Evolutionary conservation across 2,113 vertebrate species (phyloP), one percentile per base, ranked within the genome.

Genomic region (Macroglossus sobrinus): DNA sequence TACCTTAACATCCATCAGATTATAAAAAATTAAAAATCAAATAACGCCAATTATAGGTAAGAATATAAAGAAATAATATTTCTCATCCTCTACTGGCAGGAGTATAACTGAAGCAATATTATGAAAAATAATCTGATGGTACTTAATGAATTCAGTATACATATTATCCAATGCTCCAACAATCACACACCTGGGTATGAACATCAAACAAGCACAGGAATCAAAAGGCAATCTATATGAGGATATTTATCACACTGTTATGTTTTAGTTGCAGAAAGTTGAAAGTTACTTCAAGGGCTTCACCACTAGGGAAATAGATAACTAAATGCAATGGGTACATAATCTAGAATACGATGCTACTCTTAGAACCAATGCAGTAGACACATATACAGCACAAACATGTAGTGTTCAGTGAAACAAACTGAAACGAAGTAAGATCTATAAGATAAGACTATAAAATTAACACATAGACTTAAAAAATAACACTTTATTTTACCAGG

Each of bases 191-290:
- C 24, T 45, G 26, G 30, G 55, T 63, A 61, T 86, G 64, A 28
- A 15, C 12, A 79, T 71, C 45, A 80, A 33, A 92, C 33, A 14
- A 57, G 66, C 38, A 71, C 33, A 81, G 38, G 19, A n/a, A 63
- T 72, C 64, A 87, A 92, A 91, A 92, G n/a, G 18, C 74, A 92
- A 80, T 57, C 55, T 86, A 55, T 47, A 57, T 75, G 68, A 84
- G 8, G 13, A 45, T 79, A 43, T 72, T 86, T 72, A 86, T 64
- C n/a, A 91, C 16, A 59, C 18, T 61, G 45, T 63, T 57, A 84
- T 59, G 78, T 68, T 68, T 28, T 45, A 43, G 55, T 87, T 86
- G 64, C 9, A 69, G 82, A 55, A 86, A 71, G 84, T 35, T 79
- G 33, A 40, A 50, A 47, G 64, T 59, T 79, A 79, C 40, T 59